Evolutionary conservation across 2,797 vertebrate species (phyloP), one percentile per base, ranked within the genome.

Genomic region (Gymnothorax javanicus): DNA sequence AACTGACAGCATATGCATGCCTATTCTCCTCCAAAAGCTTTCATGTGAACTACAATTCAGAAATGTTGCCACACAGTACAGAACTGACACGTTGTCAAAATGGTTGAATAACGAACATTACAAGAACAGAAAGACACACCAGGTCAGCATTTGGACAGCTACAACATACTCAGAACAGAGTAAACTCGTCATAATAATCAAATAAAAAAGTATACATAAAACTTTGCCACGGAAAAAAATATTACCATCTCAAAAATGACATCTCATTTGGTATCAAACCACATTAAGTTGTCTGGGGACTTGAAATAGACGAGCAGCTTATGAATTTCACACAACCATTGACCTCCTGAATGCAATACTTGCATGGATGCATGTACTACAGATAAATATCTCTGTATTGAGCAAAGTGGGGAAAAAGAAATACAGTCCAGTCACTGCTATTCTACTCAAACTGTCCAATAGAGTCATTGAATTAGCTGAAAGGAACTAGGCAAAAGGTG

Each of bases 1-100:
- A 86, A 52, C 86, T 71, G 23, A 17, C 73, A 15, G 20, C 57
- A 86, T 54, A 83, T 73, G 58, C 27, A 73, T 84, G 73, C 27
- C 75, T n/a, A 84, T 87, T 59, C 50, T 73, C 33, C 33, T 43
- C 33, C 33, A 2, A 43, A 43, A 43, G 33, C 33, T 43, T 43
- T 43, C 33, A 43, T 43, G 33, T 43, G 33, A 43, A 2, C 33
- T 43, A 43, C 33, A 43, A 43, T 43, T 43, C 33, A 43, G 33
- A 43, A 43, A 43, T 73, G 71, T 73, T 12, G 15, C 27, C 43
- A 15, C 33, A 77, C 43, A 50, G 15, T 43, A 50, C 33, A 50
- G 43, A 50, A 77, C 15, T 17, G 13, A 54, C 77, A 81, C 50
- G 4, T n/a, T 7, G 23, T 75, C 9, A 75, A 12, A 54, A 43